Conservation (phyloP, 1,140 invertebrate species). For the Drosophila novamexicana region DNA sequence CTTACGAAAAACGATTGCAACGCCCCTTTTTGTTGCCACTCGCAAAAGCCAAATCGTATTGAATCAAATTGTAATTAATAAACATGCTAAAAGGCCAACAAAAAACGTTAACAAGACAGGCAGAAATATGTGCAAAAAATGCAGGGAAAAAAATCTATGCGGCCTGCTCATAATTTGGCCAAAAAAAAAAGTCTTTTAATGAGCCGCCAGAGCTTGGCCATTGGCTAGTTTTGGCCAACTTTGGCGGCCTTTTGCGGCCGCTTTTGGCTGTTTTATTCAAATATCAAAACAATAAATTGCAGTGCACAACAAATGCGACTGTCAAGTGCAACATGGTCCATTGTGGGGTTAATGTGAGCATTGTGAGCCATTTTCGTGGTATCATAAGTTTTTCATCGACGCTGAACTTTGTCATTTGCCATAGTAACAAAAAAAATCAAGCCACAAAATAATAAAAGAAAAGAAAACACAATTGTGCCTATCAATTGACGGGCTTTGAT, state of each 20-base stretch:
- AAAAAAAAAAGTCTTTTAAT: slow-evolving; percentile 60
- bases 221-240: slow-evolving; percentile 6
- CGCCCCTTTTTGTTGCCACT: slow-evolving; percentile 18
- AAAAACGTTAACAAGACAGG: slow-evolving; percentile 20
- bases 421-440: slow-evolving; percentile 36
- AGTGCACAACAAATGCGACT: slow-evolving; percentile 55
- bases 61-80: slow-evolving; percentile 46
- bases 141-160: slow-evolving; percentile 20
- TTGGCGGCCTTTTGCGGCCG: slow-evolving; percentile 52
- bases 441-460: slow-evolving; percentile 14
- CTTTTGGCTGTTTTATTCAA: slow-evolving; percentile 73
- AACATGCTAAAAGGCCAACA: slow-evolving; percentile 22
- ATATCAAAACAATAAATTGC: slow-evolving; percentile 67
- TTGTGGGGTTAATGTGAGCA: slow-evolving; percentile 72
- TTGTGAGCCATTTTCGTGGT: slow-evolving; percentile 64
- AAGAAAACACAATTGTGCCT: slow-evolving; percentile 8
- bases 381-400: slow-evolving; percentile 46
- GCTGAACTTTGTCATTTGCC: slow-evolving; percentile 50
- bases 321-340: slow-evolving; percentile 67
- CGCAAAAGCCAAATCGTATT: slow-evolving; percentile 33
- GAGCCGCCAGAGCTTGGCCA: slow-evolving; percentile 50
- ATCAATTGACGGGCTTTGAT: slow-evolving; percentile 52
- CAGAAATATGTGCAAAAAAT: slow-evolving; percentile 1
- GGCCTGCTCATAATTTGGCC: slow-evolving; percentile 57
- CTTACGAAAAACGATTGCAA: slow-evolving; percentile 2